Evolutionary conservation across 2,797 vertebrate genomes (phyloP).

Genomic region (Premnoplex brunnescens): DNA sequence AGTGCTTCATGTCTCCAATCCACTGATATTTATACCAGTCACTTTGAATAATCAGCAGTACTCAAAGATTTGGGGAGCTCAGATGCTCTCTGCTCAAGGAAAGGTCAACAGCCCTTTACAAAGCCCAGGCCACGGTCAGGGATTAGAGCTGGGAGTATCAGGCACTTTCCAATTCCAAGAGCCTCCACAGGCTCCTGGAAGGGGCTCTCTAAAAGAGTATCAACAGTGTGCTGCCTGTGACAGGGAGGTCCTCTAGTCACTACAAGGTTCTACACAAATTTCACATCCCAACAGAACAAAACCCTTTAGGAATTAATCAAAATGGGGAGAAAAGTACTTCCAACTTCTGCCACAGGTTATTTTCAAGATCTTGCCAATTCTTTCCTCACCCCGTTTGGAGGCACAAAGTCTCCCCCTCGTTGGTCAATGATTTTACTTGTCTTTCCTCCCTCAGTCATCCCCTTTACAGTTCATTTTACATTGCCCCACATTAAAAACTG

Average conservation of each 20-base stretch:
- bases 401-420: neutral
- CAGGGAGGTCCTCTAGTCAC: neutral
- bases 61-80: neutral
- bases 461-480: neutral
- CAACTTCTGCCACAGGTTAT: neutral
- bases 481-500: neutral
- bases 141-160: neutral
- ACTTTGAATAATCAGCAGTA: neutral
- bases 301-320: neutral
- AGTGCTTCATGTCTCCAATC: neutral
- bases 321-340: neutral
- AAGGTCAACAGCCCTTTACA: neutral
- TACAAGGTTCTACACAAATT: neutral
- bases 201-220: neutral
- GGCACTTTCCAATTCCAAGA: neutral
- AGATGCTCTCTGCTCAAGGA: neutral
- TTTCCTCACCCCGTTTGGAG: neutral
- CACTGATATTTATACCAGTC: neutral
- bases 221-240: rapidly evolving
- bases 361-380: neutral
- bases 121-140: rapidly evolving
- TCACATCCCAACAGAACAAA: neutral
- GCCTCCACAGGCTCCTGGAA: neutral
- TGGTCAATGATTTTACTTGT: neutral
- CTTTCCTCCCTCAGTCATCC: neutral